phyloP scores from a whole-genome alignment of 2,797 vertebrate species.

The Manis javanica region DNA sequence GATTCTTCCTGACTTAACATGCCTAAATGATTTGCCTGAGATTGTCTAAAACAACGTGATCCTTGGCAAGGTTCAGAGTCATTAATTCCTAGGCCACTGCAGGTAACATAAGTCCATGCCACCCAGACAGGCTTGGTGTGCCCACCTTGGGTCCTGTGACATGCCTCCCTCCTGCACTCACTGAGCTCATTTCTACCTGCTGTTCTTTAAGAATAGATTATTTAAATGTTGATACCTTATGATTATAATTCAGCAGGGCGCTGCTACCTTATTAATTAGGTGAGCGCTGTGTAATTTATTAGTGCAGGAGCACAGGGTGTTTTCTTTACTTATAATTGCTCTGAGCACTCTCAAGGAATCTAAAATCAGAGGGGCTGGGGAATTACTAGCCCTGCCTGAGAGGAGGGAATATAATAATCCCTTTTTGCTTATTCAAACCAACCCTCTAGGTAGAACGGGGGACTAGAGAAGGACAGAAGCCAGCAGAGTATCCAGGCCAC shows the following conservation, averaged over 20 bases:
- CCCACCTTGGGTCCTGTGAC: neutral
- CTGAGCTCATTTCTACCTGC: slow-evolving; percentile 37
- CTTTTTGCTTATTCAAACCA: slow-evolving; percentile 45
- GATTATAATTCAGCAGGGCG: slow-evolving; percentile 71
- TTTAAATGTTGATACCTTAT: slow-evolving; percentile 64
- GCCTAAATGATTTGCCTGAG: slow-evolving; percentile 4
- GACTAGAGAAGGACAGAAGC: slow-evolving; percentile 29
- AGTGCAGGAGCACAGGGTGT: slow-evolving; percentile 61
- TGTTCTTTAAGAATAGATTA: slow-evolving; percentile 59
- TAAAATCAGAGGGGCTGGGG: slow-evolving; percentile 67
- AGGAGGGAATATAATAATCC: slow-evolving; percentile 59
- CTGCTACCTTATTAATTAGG: slow-evolving; percentile 78
- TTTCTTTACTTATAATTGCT: slow-evolving; percentile 80
- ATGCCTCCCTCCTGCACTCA: neutral
- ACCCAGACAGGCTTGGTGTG: neutral
- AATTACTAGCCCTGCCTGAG: slow-evolving; percentile 57
- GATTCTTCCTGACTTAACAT: neutral
- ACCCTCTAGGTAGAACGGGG: neutral
- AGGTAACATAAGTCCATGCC: neutral
- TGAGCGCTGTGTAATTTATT: slow-evolving; percentile 77
- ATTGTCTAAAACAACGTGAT: slow-evolving; percentile 41
- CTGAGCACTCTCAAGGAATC: slow-evolving; percentile 67
- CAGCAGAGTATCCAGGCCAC: neutral
- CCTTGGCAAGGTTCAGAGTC: slow-evolving; percentile 15
- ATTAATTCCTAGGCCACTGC: slow-evolving; percentile 44